These are phyloP conservation scores for Gallinago undulata DNA, from an alignment of 2,113 vertebrate species.

Conservation along the genomic window DNA sequence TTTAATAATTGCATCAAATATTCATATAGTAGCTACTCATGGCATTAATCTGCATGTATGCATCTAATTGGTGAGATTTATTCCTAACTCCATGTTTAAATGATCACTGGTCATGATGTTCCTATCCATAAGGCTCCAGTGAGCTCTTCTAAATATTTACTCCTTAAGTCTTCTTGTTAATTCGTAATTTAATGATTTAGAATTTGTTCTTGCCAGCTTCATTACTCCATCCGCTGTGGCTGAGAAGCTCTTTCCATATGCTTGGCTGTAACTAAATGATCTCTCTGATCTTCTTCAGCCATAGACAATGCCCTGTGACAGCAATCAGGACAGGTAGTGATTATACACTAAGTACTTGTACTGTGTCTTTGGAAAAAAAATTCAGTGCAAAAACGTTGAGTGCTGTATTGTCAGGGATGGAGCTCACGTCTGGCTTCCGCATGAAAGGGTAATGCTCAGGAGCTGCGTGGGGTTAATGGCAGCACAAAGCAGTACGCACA, in stretches of 20 bases:
- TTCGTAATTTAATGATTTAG: background rate
- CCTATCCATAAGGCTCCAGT: background rate
- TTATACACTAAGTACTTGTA: background rate
- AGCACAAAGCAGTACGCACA: background rate
- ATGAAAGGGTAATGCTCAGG: fast-evolving
- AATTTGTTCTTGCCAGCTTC: background rate
- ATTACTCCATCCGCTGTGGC: background rate
- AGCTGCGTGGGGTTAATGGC: background rate
- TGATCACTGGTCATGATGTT: background rate
- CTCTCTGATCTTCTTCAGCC: background rate
- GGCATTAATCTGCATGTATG: conserved; percentile 28
- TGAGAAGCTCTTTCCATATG: background rate
- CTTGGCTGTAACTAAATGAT: background rate
- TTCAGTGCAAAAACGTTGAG: background rate
- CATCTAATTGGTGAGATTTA: background rate
- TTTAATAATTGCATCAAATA: background rate
- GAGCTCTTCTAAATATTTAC: conserved; percentile 24
- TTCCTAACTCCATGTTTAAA: background rate
- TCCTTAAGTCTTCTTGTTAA: background rate
- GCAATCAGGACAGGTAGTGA: background rate
- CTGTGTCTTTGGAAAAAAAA: background rate
- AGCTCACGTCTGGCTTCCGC: background rate
- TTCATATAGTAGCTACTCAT: background rate
- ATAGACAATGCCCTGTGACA: background rate
- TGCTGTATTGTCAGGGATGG: background rate